Evolutionary conservation across 2,888 invertebrate genomes (phyloP), one percentile per base, ranked within the genome.

Genomic region (Ochropleura plecta): DNA sequence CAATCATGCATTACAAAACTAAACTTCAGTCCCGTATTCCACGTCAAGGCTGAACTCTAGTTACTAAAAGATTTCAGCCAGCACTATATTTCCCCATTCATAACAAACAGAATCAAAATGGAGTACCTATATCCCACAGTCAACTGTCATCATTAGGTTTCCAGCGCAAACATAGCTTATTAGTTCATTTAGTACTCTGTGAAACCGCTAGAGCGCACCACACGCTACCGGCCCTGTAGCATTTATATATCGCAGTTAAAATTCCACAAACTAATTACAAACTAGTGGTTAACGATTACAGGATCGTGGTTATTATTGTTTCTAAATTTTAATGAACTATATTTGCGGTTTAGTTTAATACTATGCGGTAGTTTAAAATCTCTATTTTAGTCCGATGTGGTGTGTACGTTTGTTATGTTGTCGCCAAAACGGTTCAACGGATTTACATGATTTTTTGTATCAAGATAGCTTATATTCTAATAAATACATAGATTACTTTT

Each of bases 211-310:
- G 53, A 70, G 53, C 42, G 18, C 55, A 53, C 74, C 77, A 78
- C 77, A 78, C 40, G 20, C 72, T 42, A 42, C 5, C 14, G 20
- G n/a, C 40, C 57, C 40, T 10, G 20, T 51, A 73, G 69, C 70
- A 75, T 74, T 75, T 70, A 71, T 70, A 69, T 60, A 48, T 59
- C 30, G 49, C 69, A 69, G 70, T 81, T 73, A 57, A 75, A 65
- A 73, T 81, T 64, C 67, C 63, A 18, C 53, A 46, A 80, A 67
- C 76, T 80, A 79, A 79, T 79, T 70, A 81, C 81, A 70, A 79
- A 70, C 20, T 44, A 67, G 67, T 53, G 44, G 62, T 70, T 63
- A 70, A 76, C 48, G 51, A 67, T 80, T 80, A 76, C 63, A 46
- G 57, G 16, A 10, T 20, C 14, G 42, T 18, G 67, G 67, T 76